phyloP scores from a whole-genome alignment of 37 sponge, comb jelly and placozoan species.

The Oscarella lobularis region DNA sequence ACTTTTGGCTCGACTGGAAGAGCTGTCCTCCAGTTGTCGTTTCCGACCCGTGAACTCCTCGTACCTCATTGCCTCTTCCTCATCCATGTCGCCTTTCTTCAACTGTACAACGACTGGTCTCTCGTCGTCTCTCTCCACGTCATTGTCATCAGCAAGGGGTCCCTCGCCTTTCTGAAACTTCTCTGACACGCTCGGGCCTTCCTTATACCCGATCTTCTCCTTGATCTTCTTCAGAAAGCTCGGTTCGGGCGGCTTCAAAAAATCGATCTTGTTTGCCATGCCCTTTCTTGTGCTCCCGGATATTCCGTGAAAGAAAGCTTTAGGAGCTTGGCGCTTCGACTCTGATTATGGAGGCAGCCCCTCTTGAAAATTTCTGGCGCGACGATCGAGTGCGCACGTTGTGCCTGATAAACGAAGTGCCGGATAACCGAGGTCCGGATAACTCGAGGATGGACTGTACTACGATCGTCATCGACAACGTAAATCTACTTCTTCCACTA shows the following conservation, averaged over 20 bases:
- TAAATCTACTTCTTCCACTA: too few species aligned
- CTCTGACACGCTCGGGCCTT: background rate
- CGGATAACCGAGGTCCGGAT: too few species aligned
- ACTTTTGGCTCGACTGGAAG: too few species aligned
- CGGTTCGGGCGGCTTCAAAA: background rate
- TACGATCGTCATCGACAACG: too few species aligned
- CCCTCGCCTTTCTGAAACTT: background rate
- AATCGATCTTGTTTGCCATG: background rate
- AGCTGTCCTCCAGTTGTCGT: background rate
- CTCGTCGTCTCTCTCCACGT: background rate
- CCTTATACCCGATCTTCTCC: background rate
- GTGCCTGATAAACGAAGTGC: too few species aligned
- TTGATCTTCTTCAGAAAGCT: background rate
- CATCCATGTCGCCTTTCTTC: background rate
- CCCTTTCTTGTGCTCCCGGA: too few species aligned
- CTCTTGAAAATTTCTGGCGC: too few species aligned
- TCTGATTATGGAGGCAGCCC: too few species aligned
- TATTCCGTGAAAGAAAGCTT: too few species aligned
- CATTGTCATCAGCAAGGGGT: background rate
- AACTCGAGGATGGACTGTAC: too few species aligned
- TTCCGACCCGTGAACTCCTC: background rate
- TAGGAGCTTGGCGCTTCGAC: too few species aligned
- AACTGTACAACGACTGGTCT: background rate
- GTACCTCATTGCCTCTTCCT: background rate
- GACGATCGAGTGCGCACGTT: too few species aligned